phyloP scores from a whole-genome alignment of 1,140 invertebrate species.

The Cydia pomonella region DNA sequence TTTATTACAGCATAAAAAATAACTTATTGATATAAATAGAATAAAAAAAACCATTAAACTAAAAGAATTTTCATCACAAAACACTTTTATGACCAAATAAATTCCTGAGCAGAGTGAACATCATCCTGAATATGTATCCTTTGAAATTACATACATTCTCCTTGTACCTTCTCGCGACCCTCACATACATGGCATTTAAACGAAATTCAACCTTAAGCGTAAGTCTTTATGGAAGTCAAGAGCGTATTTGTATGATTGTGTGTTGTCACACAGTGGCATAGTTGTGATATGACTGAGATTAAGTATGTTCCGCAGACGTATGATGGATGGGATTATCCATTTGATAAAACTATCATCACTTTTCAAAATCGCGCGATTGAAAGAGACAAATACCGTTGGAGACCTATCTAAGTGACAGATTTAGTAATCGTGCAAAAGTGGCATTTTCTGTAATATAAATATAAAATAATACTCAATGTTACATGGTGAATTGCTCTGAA shows the following conservation, averaged over 20 bases:
- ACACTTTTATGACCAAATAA: slow-evolving; percentile 6
- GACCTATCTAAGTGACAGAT: not conserved
- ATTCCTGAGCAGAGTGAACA: slow-evolving; percentile 11
- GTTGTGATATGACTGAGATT: slow-evolving; percentile 29
- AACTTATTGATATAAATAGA: no score
- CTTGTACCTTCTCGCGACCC: not conserved
- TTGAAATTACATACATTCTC: slow-evolving; percentile 22
- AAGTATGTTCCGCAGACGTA: not conserved
- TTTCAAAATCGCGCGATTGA: no score
- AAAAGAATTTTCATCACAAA: not conserved
- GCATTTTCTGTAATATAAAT: no score
- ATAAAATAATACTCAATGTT: no score
- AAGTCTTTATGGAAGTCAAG: not conserved
- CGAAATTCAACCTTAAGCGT: not conserved
- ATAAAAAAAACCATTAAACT: not conserved
- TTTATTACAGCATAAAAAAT: no score
- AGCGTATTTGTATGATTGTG: not conserved
- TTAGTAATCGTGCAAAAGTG: no score
- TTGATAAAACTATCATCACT: no score
- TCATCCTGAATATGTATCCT: slow-evolving; percentile 15
- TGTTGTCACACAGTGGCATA: slow-evolving; percentile 2
- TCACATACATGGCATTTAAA: not conserved
- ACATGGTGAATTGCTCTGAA: no score
- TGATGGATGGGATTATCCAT: no score
- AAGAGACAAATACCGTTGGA: not conserved